These are phyloP conservation scores for Eleginops maclovinus DNA, from an alignment of 2,113 vertebrate species.

Conservation along the genomic window DNA sequence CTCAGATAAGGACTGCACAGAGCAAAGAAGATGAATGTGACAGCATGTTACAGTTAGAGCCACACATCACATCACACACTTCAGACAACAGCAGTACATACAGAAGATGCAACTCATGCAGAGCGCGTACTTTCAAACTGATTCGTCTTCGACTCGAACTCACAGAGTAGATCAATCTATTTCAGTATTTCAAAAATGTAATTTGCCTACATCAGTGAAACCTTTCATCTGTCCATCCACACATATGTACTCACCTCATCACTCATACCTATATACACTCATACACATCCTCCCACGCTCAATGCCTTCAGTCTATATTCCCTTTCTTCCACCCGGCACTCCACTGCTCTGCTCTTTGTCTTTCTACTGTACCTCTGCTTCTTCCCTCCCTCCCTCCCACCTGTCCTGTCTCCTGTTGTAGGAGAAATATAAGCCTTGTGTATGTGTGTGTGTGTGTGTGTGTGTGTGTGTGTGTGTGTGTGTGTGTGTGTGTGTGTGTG, in stretches of 20 bases:
- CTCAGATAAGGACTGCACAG: conserved; percentile 16
- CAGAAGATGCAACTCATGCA: conserved; percentile 23
- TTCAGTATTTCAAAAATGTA: conserved; percentile 54
- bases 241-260: conserved; percentile 13
- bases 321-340: not conserved
- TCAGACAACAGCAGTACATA: conserved; percentile 17
- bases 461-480: conserved; percentile 14
- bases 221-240: conserved; percentile 48
- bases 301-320: not conserved
- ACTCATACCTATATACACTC: not conserved
- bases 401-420: conserved; percentile 20
- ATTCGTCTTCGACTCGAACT: conserved; percentile 17
- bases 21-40: conserved; percentile 35
- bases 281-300: conserved; percentile 11
- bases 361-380: conserved; percentile 21
- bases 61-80: not conserved
- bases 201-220: conserved; percentile 55
- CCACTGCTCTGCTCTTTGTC: conserved; percentile 43
- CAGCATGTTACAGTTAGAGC: conserved; percentile 4
- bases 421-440: conserved; percentile 8
- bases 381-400: conserved; percentile 28
- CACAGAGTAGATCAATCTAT: conserved; percentile 39
- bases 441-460: conserved; percentile 10
- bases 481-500: conserved; percentile 12
- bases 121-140: conserved; percentile 31